Base-by-base conservation (phyloP, 2,113 vertebrate species). In the Aplodontia rufa region DNA sequence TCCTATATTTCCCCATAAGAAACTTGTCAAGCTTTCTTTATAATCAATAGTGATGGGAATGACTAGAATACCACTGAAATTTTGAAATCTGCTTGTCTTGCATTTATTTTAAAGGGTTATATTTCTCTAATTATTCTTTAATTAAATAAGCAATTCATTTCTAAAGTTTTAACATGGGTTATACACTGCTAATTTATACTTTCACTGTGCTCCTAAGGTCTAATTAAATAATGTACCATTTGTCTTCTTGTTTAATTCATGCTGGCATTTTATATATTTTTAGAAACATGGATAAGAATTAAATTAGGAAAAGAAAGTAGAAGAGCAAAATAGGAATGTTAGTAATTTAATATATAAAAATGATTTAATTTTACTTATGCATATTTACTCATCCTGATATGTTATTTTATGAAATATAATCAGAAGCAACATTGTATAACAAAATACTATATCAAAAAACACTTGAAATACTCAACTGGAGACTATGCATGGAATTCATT, bases 311-410 rank as follows among this genome's bases (percentile, higher is more conserved):
- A 87, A 87, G 37, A 35, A 93, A 84, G 4, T 71, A 20, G 72
- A 49, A 94, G 89, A 74, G n/a, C 5, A 95, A 96, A 93, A 47
- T 83, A n/a, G 45, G 8, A 87, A 71, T 58, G 22, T 74, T 87
- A 74, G 49, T 55, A 26, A 60, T 83, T 96, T 94, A 84, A 72
- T 72, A 71, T 51, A 3, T 72, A 55, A 87, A 71, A 45, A 78
- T 90, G 7, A 94, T 2, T 58, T 89, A 6, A 72, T 90, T 87
- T 90, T 87, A 90, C 83, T 30, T 53, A 49, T 35, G 75, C 28
- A 0, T 16, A 90, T 93, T 80, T 84, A 22, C 9, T 91, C 60
- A 93, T 66, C 64, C 17, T 40, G 14, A 87, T 80, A 26, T 78
- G 42, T 71, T 72, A 89, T 74, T 91, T 94, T 93, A 90, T 95